Base-by-base conservation (phyloP, 2,888 invertebrate species). In the Linnaemya vulpina region DNA sequence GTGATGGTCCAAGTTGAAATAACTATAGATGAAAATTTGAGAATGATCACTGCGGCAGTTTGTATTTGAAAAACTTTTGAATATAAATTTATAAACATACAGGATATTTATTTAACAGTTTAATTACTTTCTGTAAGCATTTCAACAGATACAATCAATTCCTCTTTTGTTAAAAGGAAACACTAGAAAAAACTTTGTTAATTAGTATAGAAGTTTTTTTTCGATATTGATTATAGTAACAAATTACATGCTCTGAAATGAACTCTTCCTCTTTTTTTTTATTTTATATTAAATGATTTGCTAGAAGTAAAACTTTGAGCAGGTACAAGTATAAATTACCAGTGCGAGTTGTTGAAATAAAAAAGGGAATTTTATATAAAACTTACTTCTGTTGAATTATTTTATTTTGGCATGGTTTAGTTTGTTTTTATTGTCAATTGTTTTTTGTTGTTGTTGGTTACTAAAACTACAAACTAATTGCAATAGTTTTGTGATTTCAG, bases 391-490 rank as follows among this genome's bases (percentile, higher is more conserved):
- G 35, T 81, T 68, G 11, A 35, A 35, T 67, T 30, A 30, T 30
- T 30, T 68, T 63, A 51, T 49, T 78, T 81, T 60, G 46, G n/a
- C n/a, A n/a, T n/a, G n/a, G 73, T 77, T 78, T 74, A 1, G 11
- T 58, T 80, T 71, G 13, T 15, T 60, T 76, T 79, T 71, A 58
- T 77, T 68, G 68, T 77, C 63, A 75, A 74, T 77, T 20, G 7
- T 43, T 10, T 35, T 25, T 53, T n/a, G n/a, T n/a, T n/a, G n/a
- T 60, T 53, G 2, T 43, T 75, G 35, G 40, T 74, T 70, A 49
- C 77, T 77, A 58, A 67, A 81, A 74, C 63, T 77, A 68, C 65
- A 63, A 75, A 81, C 70, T 81, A 85, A 81, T 85, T 85, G 84
- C 77, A 73, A 77, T 81, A 85, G 77, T 81, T 85, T 74, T 75